Evolutionary conservation across 1,140 invertebrate genomes (phyloP).

Genomic region (Brachionus sp.): DNA sequence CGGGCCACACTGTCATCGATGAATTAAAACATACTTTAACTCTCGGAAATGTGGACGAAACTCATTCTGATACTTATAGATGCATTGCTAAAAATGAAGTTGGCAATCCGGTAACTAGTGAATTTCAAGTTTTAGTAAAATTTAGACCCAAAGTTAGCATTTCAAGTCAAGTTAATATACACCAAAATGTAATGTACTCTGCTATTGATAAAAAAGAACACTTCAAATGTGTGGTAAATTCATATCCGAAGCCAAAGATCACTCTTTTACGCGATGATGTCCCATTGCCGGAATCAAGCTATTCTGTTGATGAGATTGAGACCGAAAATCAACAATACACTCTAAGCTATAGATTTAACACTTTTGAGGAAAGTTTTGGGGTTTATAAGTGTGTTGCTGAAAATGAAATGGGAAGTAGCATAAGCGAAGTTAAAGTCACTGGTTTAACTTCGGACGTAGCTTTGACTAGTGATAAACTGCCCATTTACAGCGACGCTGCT

Average conservation of each 20-base stretch:
- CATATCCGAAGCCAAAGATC: slow-evolving; percentile 7
- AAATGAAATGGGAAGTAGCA: slow-evolving; percentile 11
- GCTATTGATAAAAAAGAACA: slow-evolving; percentile 17
- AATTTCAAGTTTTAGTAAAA: slow-evolving; percentile 39
- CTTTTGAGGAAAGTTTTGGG: neutral
- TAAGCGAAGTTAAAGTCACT: neutral
- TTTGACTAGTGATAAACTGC: neutral
- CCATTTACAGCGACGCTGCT: slow-evolving; percentile 26
- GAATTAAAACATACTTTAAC: neutral
- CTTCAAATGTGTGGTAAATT: neutral
- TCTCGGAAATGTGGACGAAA: neutral
- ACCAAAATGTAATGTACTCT: slow-evolving; percentile 34
- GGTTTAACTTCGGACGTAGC: neutral
- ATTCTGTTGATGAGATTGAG: neutral
- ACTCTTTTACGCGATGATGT: neutral
- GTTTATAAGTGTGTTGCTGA: slow-evolving; percentile 27
- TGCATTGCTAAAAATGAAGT: slow-evolving; percentile 45
- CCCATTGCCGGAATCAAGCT: neutral
- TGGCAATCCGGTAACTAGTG: slow-evolving; percentile 26
- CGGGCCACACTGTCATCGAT: slow-evolving; percentile 24
- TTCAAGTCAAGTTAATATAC: neutral
- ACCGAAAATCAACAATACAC: neutral
- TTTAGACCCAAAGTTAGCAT: neutral
- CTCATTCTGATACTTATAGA: slow-evolving; percentile 36
- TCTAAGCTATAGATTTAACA: neutral